Base-by-base conservation (phyloP, 2,113 vertebrate species). In the Accipiter cooperii region DNA sequence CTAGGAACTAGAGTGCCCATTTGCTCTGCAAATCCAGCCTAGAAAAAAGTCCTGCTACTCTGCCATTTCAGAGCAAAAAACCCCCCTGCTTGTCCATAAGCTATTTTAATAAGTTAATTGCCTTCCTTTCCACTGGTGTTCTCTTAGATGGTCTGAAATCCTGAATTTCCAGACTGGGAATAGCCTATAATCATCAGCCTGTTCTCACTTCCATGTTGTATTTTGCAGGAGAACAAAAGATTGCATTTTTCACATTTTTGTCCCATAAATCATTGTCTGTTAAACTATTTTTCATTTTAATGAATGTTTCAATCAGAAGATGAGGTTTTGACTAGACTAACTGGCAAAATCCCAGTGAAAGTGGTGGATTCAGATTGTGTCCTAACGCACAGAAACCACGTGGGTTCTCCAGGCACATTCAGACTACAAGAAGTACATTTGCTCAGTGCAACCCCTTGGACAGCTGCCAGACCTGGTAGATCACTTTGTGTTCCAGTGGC, bases 231-330 rank as follows among this genome's bases (percentile, higher is more conserved):
- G 24, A 44, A 75, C 9, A 75, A 74, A 73, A 87, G 40, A 68
- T 46, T 33, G 9, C 36, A 47, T 47, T 46, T 85, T 95, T 80
- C 34, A 54, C 54, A 47, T 86, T 77, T 92, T 88, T 80, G 24
- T 75, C 49, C 17, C 17, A 57, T 80, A 87, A 87, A 85, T 93
- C 7, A 60, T 47, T 52, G 21, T 44, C 75, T 64, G 44, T 76
- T 87, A 66, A 94, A 66, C 8, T 20, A 58, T 94, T 96, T 94
- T 70, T 90, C 42, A 75, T 90, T 94, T 86, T 92, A 81, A 90
- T 63, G 63, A 92, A 82, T 11, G 47, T 61, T 83, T 80, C 75
- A 86, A 38, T 88, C 70, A 83, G 70, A 92, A 90, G 58, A 78
- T 94, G 96, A 92, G 46, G 64, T 84, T 94, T 70, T 0, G 16